phyloP scores from a whole-genome alignment of 2,888 invertebrate genomes.

The Liopterus haemorrhoidalis region DNA sequence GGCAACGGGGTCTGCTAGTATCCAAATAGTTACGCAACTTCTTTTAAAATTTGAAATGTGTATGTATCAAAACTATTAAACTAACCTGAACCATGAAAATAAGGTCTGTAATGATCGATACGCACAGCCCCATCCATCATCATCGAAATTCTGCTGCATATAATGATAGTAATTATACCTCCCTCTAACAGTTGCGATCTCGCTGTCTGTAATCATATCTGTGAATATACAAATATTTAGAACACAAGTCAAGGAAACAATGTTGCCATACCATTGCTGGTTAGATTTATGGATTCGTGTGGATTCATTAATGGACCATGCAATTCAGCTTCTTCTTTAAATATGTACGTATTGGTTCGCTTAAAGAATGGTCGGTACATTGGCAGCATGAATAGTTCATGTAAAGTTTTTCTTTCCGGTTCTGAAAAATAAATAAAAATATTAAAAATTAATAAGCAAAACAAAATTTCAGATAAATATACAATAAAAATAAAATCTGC shows the following conservation, averaged over 20 bases:
- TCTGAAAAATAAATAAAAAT: slow-evolving; percentile 46
- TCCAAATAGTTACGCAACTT: too few relatives aligned
- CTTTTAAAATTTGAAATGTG: too few relatives aligned
- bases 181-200: slow-evolving; percentile 65
- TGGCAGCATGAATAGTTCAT: slow-evolving; percentile 64
- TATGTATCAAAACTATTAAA: too few relatives aligned
- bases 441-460: slow-evolving; percentile 11
- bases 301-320: slow-evolving; percentile 62
- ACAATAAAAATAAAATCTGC: slow-evolving; percentile 12
- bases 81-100: slow-evolving; percentile 87
- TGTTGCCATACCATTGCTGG: slow-evolving; percentile 38
- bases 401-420: slow-evolving; percentile 60
- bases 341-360: slow-evolving; percentile 59
- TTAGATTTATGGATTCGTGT: slow-evolving; percentile 53
- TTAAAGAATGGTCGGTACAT: slow-evolving; percentile 68
- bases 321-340: slow-evolving; percentile 46
- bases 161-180: slow-evolving; percentile 94
- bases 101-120: slow-evolving; percentile 96
- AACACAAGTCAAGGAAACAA: not conserved
- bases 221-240: not conserved
- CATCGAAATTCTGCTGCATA: slow-evolving; percentile 89
- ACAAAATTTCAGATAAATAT: slow-evolving; percentile 11
- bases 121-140: slow-evolving; percentile 99
- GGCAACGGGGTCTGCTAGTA: too few relatives aligned
- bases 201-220: slow-evolving; percentile 44